These are phyloP conservation scores for Peromyscus californicus DNA, from an alignment of 2,113 vertebrate genomes.

Conservation along the genomic window DNA sequence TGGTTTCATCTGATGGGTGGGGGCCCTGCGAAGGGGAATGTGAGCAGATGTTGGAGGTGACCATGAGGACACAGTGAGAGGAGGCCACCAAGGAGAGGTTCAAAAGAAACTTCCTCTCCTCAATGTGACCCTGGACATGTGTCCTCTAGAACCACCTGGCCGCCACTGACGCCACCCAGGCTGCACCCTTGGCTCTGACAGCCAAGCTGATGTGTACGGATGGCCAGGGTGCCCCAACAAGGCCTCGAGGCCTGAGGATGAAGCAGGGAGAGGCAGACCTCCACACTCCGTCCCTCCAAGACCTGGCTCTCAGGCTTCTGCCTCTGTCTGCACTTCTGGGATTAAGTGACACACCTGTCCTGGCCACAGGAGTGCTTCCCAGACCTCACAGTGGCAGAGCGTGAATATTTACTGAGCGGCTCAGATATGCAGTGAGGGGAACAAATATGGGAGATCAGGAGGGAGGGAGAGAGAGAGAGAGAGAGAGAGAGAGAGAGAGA, in stretches of 20 bases:
- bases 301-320: constrained; percentile 73
- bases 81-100: not conserved
- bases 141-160: not conserved
- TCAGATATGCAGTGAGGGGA: constrained; percentile 84
- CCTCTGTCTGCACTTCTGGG: constrained; percentile 69
- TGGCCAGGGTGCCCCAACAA: no score
- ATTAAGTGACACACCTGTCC: constrained; percentile 83
- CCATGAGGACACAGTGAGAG: not conserved
- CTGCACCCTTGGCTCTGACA: not conserved
- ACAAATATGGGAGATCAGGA: constrained; percentile 76
- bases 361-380: constrained; percentile 74
- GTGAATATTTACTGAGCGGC: constrained; percentile 87
- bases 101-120: fast-evolving
- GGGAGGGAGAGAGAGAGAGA: not conserved
- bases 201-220: no score
- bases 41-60: not conserved
- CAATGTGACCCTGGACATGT: not conserved
- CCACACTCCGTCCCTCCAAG: not conserved
- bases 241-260: not conserved
- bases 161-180: not conserved
- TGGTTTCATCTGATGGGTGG: not conserved
- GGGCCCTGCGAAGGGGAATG: not conserved
- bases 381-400: constrained; percentile 83
- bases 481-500: not conserved
- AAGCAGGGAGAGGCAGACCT: fast-evolving